phyloP scores from a whole-genome alignment of 2,888 invertebrate genomes.

The Euphydryas editha region DNA sequence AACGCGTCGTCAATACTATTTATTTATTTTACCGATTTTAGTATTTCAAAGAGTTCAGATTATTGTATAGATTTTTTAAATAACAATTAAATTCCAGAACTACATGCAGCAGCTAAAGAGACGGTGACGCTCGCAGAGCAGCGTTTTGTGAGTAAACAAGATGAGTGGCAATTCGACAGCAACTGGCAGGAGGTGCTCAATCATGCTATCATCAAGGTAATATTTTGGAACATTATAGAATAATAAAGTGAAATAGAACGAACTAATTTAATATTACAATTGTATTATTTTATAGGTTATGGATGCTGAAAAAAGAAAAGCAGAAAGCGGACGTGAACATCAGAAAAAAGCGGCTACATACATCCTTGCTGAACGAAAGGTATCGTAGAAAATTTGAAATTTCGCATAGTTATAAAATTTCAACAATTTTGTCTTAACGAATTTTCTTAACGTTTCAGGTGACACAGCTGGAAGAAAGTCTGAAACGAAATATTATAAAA shows the following conservation, averaged over 20 bases:
- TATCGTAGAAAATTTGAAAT: constrained; percentile 50
- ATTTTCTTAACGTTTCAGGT: constrained; percentile 70
- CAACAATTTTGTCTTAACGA: background rate
- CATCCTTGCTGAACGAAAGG: constrained; percentile 91
- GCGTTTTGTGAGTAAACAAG: constrained; percentile 88
- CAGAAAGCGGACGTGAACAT: constrained; percentile 94
- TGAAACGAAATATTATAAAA: constrained; percentile 92
- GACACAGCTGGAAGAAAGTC: constrained; percentile 91
- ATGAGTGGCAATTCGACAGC: constrained; percentile 95
- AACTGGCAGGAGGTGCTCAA: constrained; percentile 99
- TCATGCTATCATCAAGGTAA: constrained; percentile 95
- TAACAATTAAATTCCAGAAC: constrained; percentile 78
- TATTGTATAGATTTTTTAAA: background rate
- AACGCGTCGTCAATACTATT: no score
- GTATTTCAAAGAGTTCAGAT: no score
- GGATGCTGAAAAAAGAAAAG: constrained; percentile 96
- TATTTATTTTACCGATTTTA: no score
- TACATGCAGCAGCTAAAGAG: constrained; percentile 96
- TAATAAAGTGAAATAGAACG: background rate
- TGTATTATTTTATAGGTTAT: constrained; percentile 85
- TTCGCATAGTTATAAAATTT: no score
- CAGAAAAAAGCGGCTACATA: constrained; percentile 91
- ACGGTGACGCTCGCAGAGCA: constrained; percentile 96
- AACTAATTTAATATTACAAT: background rate
- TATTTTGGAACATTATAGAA: background rate